Evolutionary conservation across 2,888 invertebrate genomes (phyloP), one percentile per base, ranked within the genome.

Genomic region (Therioaphis trifolii): DNA sequence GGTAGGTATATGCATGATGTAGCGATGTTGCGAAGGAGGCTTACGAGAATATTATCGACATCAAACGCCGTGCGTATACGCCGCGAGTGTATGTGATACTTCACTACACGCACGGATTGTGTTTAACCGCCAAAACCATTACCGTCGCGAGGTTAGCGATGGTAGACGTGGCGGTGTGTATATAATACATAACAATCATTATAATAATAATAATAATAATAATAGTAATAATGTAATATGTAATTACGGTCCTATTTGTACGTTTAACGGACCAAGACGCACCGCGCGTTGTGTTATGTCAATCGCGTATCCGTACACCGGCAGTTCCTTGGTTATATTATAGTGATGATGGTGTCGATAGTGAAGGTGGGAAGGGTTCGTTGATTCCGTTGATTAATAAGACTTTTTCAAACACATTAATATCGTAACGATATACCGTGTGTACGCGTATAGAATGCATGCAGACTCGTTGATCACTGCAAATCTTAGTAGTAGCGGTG

Each of bases 181-280:
- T 35, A 58, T 58, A 58, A 4, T 52, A 58, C 21, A 24, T 58
- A 9, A 21, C n/a, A n/a, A n/a, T n/a, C n/a, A n/a, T n/a, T n/a
- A n/a, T n/a, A n/a, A n/a, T n/a, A n/a, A n/a, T n/a, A n/a, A n/a
- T n/a, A n/a, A n/a, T n/a, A n/a, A n/a, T n/a, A n/a, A n/a, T n/a
- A n/a, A n/a, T n/a, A n/a, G n/a, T 9, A 18, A n/a, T 12, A 24
- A 18, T 24, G 40, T n/a, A 15, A 9, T 46, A n/a, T 49, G 72
- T 80, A 72, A 79, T 79, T 72, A 72, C 61, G 35, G 24, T 72
- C 72, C 49, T 80, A 72, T 80, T 80, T 80, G 80, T 80, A 72
- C 72, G 80, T 80, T 80, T 80, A 80, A 72, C 80, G 80, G 80
- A 80, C 80, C 80, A 61, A 80, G 71, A 80, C 80, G 80, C 24